Evolutionary conservation across 1,140 invertebrate genomes (phyloP).

Genomic region (Drosophila sturtevanti): DNA sequence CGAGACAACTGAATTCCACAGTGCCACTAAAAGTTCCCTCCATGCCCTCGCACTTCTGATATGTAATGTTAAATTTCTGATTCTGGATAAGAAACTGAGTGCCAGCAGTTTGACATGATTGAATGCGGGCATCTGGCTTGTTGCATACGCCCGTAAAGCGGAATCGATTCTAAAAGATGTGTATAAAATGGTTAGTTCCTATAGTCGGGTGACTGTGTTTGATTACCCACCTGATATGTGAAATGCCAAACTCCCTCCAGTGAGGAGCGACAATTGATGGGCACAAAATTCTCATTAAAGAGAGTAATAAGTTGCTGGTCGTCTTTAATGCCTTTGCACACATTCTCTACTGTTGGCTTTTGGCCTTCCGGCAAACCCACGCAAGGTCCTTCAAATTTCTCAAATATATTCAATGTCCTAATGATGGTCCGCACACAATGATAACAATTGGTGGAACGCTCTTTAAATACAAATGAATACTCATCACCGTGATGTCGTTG

Average conservation of each 20-base stretch:
- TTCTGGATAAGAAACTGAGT: constrained; percentile 98
- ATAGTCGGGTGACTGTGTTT: background rate
- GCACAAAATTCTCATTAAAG: constrained; percentile 95
- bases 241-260: constrained; percentile 98
- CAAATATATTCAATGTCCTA: constrained; percentile 94
- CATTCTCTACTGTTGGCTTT: constrained; percentile 89
- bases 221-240: constrained; percentile 89
- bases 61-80: constrained; percentile 98
- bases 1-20: constrained; percentile 96
- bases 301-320: constrained; percentile 93
- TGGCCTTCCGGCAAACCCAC: constrained; percentile 86
- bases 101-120: constrained; percentile 97
- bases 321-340: constrained; percentile 88
- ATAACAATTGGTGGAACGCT: constrained; percentile 87
- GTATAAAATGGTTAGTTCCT: background rate
- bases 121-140: constrained; percentile 93
- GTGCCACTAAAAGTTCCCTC: constrained; percentile 94
- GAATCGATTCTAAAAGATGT: constrained; percentile 88
- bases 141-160: constrained; percentile 95
- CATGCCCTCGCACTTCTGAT: constrained; percentile 92
- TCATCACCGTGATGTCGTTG: constrained; percentile 90
- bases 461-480: constrained; percentile 92
- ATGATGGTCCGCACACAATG: constrained; percentile 93
- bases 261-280: constrained; percentile 95
- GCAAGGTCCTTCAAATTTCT: constrained; percentile 92